These are phyloP conservation scores for Galendromus occidentalis DNA, from an alignment of 1,140 invertebrate species.

Conservation along the genomic window DNA sequence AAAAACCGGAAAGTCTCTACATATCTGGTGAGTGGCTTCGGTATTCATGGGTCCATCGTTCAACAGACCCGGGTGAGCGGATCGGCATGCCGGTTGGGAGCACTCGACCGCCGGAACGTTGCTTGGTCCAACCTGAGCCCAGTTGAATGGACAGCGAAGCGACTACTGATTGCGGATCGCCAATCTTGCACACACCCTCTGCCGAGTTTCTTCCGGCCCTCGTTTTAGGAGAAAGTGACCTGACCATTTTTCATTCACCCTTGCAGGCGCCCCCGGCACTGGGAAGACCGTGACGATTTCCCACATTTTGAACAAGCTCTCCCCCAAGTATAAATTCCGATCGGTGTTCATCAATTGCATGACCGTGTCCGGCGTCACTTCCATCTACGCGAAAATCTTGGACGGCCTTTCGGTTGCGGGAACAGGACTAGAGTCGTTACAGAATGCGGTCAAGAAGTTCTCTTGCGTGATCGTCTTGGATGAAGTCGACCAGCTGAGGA, in stretches of 20 bases:
- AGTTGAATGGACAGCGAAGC: too few species aligned
- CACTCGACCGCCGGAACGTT: too few species aligned
- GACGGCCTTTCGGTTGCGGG: constrained; percentile 16
- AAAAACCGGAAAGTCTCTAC: constrained; percentile 60
- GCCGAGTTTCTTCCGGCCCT: too few species aligned
- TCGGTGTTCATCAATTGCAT: constrained; percentile 62
- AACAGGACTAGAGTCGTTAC: constrained; percentile 34
- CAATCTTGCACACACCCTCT: too few species aligned
- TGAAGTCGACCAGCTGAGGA: constrained; percentile 80
- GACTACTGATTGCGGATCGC: too few species aligned
- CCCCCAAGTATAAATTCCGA: constrained; percentile 32
- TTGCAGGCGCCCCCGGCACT: constrained; percentile 60
- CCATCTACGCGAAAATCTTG: constrained; percentile 39
- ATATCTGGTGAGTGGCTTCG: constrained; percentile 41
- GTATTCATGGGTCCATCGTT: too few species aligned
- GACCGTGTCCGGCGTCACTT: constrained; percentile 45
- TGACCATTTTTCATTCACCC: background rate
- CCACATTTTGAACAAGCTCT: constrained; percentile 39
- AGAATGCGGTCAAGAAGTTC: constrained; percentile 29
- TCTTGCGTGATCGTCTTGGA: constrained; percentile 68
- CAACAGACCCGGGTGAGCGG: too few species aligned
- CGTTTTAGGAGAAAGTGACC: too few species aligned
- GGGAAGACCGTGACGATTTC: constrained; percentile 78
- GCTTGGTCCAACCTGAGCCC: too few species aligned
- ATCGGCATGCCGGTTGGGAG: too few species aligned